Evolutionary conservation across 2,888 invertebrate species (phyloP).

Genomic region (Meliscaeva auricollis): DNA sequence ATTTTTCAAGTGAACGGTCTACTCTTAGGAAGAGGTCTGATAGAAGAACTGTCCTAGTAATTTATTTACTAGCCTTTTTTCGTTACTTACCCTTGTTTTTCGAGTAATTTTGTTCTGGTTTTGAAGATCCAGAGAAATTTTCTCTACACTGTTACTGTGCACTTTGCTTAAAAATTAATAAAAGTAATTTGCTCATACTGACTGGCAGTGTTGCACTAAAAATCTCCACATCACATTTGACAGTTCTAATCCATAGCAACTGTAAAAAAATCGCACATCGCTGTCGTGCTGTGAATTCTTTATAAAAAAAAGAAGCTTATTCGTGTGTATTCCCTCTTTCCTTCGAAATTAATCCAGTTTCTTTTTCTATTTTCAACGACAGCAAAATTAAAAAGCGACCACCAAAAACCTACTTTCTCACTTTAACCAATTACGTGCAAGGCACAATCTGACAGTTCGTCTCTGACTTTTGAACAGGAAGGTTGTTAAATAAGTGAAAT

Average conservation of each 20-base stretch:
- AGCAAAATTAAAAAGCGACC: conserved; percentile 20
- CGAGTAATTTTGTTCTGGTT: too few relatives aligned
- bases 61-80: too few relatives aligned
- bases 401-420: conserved; percentile 67
- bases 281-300: conserved; percentile 62
- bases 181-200: not conserved
- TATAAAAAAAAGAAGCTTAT: conserved; percentile 9
- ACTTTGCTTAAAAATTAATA: not conserved
- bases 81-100: too few relatives aligned
- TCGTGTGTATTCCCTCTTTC: conserved; percentile 54
- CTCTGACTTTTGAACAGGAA: conserved; percentile 82
- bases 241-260: conserved; percentile 56
- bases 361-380: conserved; percentile 47
- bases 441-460: conserved; percentile 80
- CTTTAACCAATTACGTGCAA: conserved; percentile 69
- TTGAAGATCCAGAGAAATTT: too few relatives aligned
- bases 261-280: conserved; percentile 50
- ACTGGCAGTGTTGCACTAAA: conserved; percentile 27
- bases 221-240: conserved; percentile 52
- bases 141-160: not conserved
- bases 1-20: too few relatives aligned
- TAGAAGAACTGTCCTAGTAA: too few relatives aligned
- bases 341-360: conserved; percentile 26
- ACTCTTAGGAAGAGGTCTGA: too few relatives aligned
- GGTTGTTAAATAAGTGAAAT: conserved; percentile 78